Percentiles rank a stretch among this genome's conserved stretches.
phyloP scores from a whole-genome alignment of 2,113 vertebrate species.

The Glaucidium brasilianum region DNA sequence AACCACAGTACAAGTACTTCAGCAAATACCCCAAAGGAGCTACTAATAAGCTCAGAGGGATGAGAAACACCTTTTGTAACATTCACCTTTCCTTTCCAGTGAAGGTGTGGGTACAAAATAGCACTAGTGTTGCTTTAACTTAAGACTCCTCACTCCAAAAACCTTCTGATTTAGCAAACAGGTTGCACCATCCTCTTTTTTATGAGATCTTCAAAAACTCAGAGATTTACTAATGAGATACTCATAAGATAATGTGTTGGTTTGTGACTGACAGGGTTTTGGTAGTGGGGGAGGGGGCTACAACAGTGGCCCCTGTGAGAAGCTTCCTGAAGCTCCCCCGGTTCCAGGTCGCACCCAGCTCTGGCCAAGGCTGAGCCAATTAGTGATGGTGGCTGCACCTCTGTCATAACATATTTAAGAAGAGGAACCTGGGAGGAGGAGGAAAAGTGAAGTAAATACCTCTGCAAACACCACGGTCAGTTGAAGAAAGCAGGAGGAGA shows the following conservation, averaged over 20 bases:
- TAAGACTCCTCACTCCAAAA: background rate
- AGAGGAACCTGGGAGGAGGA: no score
- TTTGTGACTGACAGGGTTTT: no score
- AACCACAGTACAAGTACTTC: background rate
- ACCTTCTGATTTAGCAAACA: background rate
- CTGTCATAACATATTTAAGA: no score
- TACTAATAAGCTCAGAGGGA: background rate
- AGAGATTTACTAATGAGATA: background rate
- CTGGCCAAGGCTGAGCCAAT: no score
- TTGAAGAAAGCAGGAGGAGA: no score
- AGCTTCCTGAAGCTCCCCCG: no score
- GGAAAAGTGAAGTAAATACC: no score
- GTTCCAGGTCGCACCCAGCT: no score
- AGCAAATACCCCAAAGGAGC: background rate
- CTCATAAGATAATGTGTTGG: background rate
- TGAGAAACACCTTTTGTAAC: background rate
- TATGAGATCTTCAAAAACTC: background rate
- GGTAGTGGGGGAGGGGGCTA: no score
- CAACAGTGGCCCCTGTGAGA: no score
- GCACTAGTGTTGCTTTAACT: background rate
- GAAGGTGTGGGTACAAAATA: background rate
- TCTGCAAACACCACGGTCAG: no score
- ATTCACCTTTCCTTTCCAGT: background rate
- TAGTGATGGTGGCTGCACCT: no score
- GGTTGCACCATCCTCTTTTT: background rate